A percentile compares a stretch with the other conserved stretches of the same genome.
phyloP scores from a whole-genome alignment of 2,113 vertebrate genomes.

The Forbesichthys agassizii region DNA sequence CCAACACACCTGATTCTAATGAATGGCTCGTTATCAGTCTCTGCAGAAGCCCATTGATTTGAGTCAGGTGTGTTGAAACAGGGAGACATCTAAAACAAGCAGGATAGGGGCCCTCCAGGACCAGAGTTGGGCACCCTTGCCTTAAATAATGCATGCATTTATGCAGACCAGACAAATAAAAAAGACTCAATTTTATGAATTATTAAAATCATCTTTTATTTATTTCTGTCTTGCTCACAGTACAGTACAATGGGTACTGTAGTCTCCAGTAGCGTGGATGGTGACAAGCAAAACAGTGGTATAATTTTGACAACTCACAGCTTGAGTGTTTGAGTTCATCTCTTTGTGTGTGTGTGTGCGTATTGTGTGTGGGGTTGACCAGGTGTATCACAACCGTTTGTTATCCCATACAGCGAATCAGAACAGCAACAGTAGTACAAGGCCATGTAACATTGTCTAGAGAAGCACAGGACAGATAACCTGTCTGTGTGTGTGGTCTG shows the following conservation, averaged over 20 bases:
- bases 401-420: slow-evolving; percentile 46
- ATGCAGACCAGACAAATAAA: slow-evolving; percentile 8
- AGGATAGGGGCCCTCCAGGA: no score
- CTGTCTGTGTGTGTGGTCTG: slow-evolving; percentile 20
- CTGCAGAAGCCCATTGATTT: no score
- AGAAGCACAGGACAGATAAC: slow-evolving; percentile 47
- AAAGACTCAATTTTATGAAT: slow-evolving; percentile 50
- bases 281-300: slow-evolving; percentile 31
- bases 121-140: no score
- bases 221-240: slow-evolving; percentile 71
- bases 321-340: neutral
- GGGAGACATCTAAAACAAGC: no score
- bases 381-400: slow-evolving; percentile 46
- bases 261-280: slow-evolving; percentile 43
- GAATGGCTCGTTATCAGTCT: no score
- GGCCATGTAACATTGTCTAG: slow-evolving; percentile 57
- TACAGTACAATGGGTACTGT: slow-evolving; percentile 75
- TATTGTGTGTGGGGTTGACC: slow-evolving; percentile 44
- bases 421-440: slow-evolving; percentile 65
- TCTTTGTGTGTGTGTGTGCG: slow-evolving; percentile 13
- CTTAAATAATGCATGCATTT: no score
- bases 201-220: slow-evolving; percentile 77
- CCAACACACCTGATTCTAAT: no score
- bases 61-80: no score
- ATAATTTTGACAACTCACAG: slow-evolving; percentile 22